Evolutionary conservation across 2,113 vertebrate genomes (phyloP).

Genomic region (Catagonus wagneri): DNA sequence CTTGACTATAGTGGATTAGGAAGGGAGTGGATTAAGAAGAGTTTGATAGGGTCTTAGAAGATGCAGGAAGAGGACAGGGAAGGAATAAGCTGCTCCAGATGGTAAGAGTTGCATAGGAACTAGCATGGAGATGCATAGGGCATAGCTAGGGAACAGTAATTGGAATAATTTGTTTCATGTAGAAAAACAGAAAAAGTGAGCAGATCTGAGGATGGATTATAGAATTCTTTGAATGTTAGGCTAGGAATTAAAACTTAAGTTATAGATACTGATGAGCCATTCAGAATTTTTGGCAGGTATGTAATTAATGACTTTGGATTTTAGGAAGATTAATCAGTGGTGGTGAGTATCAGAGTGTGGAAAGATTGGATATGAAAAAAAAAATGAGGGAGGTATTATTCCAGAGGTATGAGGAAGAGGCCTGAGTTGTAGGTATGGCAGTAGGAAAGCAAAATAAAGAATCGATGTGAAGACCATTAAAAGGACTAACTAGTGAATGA

Average conservation of each 20-base stretch:
- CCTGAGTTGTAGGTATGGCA: not conserved
- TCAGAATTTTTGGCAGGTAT: not conserved
- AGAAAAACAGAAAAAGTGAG: not conserved
- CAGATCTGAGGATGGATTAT: not conserved
- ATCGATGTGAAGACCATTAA: not conserved
- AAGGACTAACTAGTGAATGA: not conserved
- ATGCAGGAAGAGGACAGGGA: not conserved
- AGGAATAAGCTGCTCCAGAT: not conserved
- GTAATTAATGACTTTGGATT: not conserved
- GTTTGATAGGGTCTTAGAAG: not conserved
- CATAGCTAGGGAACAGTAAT: not conserved
- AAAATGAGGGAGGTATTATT: not conserved
- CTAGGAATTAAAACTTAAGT: not conserved
- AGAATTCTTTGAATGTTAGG: not conserved
- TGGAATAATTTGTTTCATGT: not conserved
- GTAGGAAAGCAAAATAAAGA: constrained; percentile 24
- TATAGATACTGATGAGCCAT: not conserved
- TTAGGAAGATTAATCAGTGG: not conserved
- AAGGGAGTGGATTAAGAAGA: not conserved
- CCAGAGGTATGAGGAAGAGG: not conserved
- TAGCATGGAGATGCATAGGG: not conserved
- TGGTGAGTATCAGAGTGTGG: not conserved
- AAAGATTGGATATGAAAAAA: not conserved
- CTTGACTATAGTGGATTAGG: not conserved
- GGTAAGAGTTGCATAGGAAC: not conserved